Base-by-base conservation (phyloP, 2,888 invertebrate genomes). In the Drosophila anceps region DNA sequence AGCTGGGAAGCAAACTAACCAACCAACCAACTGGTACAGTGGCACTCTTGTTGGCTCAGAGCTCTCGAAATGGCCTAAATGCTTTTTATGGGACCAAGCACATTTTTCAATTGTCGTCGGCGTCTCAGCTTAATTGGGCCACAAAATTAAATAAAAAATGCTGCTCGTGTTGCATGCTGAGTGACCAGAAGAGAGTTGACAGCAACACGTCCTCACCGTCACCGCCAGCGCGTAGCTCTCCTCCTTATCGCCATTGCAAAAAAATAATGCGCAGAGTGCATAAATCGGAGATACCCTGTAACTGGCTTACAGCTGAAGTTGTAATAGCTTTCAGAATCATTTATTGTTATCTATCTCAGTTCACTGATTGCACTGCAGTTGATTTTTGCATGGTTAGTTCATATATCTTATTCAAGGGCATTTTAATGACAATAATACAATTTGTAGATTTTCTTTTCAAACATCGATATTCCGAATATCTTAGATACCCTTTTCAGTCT, bases 91-190 rank as follows among this genome's bases (percentile, higher is more conserved):
- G 81, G 81, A 67, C 74, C 78, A 70, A 69, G 79, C 79, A 69
- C 78, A 87, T 72, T 77, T 76, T 70, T 80, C 89, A 88, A 86
- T 84, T 88, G 87, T 81, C 73, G 70, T 81, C 68, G 67, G 64
- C 69, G 77, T 69, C 81, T 81, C 81, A 78, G 46, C 78, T 88
- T 90, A 86, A 86, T 86, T 86, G 90, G 86, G 74, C 73, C 90
- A 87, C 71, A 75, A 84, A 88, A 86, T 83, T 73, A 76, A 76
- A 79, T 82, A 79, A 73, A 81, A 82, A 77, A 89, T 82, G 82
- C 85, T 73, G 79, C 79, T 70, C 81, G 67, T 81, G 79, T 79
- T 81, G 81, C 72, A 69, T 72, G 81, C 48, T 61, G 57, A 60
- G 63, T 80, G 77, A 63, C 84, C 86, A 83, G 65, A 43, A 83